Conservation (phyloP, 2,888 invertebrate species). For the Eupithecia exiguata region DNA sequence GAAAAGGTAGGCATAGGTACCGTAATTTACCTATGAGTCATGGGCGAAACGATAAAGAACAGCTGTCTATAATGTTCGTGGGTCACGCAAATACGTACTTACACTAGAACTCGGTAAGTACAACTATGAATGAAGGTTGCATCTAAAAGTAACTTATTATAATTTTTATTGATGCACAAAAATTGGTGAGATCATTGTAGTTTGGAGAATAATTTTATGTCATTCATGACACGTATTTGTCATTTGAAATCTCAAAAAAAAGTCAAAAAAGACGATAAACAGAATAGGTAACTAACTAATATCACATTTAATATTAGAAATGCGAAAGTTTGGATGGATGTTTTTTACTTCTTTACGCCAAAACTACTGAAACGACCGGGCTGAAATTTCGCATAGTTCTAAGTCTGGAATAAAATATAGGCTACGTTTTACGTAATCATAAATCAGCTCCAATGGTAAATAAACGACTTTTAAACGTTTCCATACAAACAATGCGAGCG, state of each 20-base stretch:
- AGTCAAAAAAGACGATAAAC: not conserved
- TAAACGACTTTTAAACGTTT: too few species aligned
- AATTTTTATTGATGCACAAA: not conserved
- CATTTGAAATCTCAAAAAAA: not conserved
- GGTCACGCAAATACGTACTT: constrained; percentile 19
- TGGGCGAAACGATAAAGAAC: constrained; percentile 18
- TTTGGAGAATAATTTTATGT: not conserved
- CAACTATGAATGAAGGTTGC: not conserved
- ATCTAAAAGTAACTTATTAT: not conserved
- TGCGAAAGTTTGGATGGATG: too few species aligned
- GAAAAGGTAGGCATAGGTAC: not conserved
- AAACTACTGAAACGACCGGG: too few species aligned
- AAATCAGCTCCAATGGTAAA: too few species aligned
- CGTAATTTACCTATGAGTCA: constrained; percentile 20
- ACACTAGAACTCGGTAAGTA: not conserved
- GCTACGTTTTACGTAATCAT: too few species aligned
- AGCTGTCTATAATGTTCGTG: constrained; percentile 25
- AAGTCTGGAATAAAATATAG: too few species aligned
- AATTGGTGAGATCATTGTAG: not conserved
- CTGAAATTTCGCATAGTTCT: too few species aligned
- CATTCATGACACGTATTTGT: not conserved
- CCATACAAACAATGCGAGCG: too few species aligned
- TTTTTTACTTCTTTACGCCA: too few species aligned
- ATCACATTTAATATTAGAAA: too few species aligned
- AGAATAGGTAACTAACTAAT: too few species aligned